Percentiles rank a stretch among this genome's conserved stretches.
These are phyloP conservation scores for Orientallactaga sibirica DNA, from an alignment of 2,797 vertebrate genomes.

Conservation along the genomic window DNA sequence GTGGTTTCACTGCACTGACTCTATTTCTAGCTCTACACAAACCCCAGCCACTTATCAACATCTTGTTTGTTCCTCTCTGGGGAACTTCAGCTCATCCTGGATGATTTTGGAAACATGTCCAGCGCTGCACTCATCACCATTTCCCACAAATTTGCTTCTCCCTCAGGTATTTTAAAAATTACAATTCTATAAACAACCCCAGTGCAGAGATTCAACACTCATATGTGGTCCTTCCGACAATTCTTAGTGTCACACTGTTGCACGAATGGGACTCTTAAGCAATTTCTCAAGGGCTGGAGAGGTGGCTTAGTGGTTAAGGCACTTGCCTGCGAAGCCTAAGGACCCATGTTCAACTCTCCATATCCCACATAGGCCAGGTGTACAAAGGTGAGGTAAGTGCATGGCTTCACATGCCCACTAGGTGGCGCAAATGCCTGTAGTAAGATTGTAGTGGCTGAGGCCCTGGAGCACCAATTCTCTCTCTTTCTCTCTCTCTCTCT, in stretches of 20 bases:
- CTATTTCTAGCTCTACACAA: neutral
- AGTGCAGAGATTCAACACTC: neutral
- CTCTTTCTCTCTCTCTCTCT: no score
- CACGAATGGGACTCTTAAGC: neutral
- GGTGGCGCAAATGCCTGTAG: no score
- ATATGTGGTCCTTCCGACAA: neutral
- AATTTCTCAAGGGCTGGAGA: no score
- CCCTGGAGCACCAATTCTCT: no score
- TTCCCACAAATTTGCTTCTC: neutral
- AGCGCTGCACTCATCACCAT: neutral
- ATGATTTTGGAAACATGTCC: slow-evolving; percentile 13
- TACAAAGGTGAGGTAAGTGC: no score
- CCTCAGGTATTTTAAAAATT: neutral
- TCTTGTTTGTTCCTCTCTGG: neutral
- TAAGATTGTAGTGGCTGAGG: no score
- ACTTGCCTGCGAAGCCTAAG: no score
- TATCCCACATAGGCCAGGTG: no score
- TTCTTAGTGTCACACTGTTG: neutral
- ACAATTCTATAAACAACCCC: neutral
- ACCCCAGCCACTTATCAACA: neutral
- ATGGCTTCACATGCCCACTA: no score
- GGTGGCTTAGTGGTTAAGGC: no score
- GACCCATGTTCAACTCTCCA: no score
- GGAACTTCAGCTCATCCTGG: neutral
- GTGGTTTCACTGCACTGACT: neutral